These are phyloP conservation scores for Halesus radiatus DNA, from an alignment of 1,140 invertebrate genomes.

Conservation along the genomic window DNA sequence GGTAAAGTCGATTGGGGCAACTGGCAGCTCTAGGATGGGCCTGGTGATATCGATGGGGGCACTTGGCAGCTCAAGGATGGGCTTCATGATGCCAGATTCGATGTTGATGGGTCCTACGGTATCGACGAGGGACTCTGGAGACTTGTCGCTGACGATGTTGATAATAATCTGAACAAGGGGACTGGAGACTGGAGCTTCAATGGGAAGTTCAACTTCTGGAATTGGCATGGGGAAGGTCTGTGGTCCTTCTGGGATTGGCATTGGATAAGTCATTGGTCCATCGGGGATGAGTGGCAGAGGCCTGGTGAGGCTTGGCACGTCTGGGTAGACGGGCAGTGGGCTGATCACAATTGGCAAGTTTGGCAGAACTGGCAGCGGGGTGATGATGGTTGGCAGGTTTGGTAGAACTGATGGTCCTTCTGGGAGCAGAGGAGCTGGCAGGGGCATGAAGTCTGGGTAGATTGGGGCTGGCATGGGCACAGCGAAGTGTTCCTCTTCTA, in stretches of 20 bases:
- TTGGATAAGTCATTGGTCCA: not conserved
- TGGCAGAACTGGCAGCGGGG: not conserved
- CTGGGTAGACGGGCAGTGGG: not conserved
- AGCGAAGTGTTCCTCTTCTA: not conserved
- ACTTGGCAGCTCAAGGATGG: not conserved
- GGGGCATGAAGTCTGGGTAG: not conserved
- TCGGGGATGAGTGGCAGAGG: conserved; percentile 11
- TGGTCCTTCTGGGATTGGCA: not conserved
- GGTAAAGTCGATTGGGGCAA: not conserved
- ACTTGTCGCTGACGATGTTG: conserved; percentile 12
- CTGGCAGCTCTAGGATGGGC: not conserved
- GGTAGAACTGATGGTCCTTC: not conserved
- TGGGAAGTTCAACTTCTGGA: not conserved
- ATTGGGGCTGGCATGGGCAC: not conserved
- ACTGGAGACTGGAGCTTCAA: not conserved
- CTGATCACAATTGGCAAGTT: not conserved
- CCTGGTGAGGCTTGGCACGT: not conserved
- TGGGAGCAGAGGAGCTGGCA: not conserved
- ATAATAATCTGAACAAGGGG: conserved; percentile 19
- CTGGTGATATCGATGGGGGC: not conserved
- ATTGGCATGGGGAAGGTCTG: not conserved
- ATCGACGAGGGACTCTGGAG: not conserved
- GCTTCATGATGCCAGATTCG: not conserved
- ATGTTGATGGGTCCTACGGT: not conserved
- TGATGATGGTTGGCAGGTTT: not conserved